phyloP scores from a whole-genome alignment of 2,888 invertebrate species.

The Chesias legatella region DNA sequence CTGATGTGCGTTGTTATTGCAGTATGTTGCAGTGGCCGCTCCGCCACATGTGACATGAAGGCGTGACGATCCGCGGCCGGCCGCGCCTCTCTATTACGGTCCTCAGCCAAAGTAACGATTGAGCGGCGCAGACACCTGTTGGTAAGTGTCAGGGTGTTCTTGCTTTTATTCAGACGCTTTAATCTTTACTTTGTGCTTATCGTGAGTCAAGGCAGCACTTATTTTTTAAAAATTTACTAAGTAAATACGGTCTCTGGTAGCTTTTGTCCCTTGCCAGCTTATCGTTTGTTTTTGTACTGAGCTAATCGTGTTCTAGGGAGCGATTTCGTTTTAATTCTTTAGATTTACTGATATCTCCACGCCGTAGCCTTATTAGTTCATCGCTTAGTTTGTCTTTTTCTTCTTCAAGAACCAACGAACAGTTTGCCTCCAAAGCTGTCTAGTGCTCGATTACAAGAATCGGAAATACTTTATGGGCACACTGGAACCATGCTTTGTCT shows the following conservation, averaged over 20 bases:
- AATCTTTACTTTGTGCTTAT: conserved; percentile 79
- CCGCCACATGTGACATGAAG: conserved; percentile 67
- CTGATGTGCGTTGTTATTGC: conserved; percentile 77
- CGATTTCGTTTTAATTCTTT: conserved; percentile 17
- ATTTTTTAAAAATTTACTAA: conserved; percentile 26
- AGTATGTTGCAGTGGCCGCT: conserved; percentile 69
- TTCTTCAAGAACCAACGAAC: conserved; percentile 83
- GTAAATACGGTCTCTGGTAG: conserved; percentile 41
- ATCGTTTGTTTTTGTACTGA: conserved; percentile 31
- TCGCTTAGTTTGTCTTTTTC: conserved; percentile 40
- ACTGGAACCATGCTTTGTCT: conserved; percentile 82
- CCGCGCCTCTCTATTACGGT: conserved; percentile 64
- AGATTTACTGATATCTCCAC: conserved; percentile 25
- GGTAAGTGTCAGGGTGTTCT: conserved; percentile 80
- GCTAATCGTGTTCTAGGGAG: conserved; percentile 25
- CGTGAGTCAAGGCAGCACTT: conserved; percentile 57
- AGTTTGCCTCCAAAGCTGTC: conserved; percentile 84
- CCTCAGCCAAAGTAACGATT: conserved; percentile 77
- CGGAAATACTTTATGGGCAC: conserved; percentile 50
- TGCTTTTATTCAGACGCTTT: conserved; percentile 74
- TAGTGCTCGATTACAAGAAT: conserved; percentile 78
- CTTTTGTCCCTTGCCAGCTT: conserved; percentile 39
- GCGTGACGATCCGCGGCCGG: conserved; percentile 77
- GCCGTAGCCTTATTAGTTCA: conserved; percentile 28
- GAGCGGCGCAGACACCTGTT: conserved; percentile 75